A percentile compares a stretch with the other conserved stretches of the same genome.
phyloP scores from a whole-genome alignment of 2,113 vertebrate genomes.

The Scatophagus argus region DNA sequence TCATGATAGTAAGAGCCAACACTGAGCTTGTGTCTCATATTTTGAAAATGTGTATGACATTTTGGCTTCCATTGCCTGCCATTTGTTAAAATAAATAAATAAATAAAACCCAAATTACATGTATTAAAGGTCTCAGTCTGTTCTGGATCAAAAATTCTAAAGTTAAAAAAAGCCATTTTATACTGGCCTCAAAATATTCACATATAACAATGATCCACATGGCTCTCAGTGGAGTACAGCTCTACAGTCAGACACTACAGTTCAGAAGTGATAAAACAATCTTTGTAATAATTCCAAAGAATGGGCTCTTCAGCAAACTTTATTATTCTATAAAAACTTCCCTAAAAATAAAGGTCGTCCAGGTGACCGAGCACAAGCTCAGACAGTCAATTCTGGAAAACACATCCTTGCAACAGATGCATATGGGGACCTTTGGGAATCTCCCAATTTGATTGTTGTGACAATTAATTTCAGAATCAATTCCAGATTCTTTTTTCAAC shows the following conservation, averaged over 20 bases:
- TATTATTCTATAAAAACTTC: not conserved
- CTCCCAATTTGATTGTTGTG: not conserved
- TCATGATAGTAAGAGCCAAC: constrained; percentile 63
- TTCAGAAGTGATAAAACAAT: constrained; percentile 9
- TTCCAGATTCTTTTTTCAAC: not conserved
- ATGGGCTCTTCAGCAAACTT: not conserved
- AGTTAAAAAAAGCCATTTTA: constrained; percentile 5
- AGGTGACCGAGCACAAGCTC: not conserved
- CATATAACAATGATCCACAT: constrained; percentile 1
- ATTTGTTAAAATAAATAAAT: constrained; percentile 1
- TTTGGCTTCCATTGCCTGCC: constrained; percentile 48
- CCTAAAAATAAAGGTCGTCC: not conserved
- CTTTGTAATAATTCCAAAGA: constrained; percentile 14
- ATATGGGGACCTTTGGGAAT: not conserved
- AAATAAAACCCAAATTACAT: constrained; percentile 17
- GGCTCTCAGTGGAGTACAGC: constrained; percentile 1
- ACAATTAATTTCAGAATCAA: not conserved
- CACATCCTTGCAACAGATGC: not conserved
- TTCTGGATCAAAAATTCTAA: constrained; percentile 3
- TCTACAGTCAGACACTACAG: not conserved
- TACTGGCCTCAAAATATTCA: not conserved
- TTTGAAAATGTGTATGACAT: constrained; percentile 53
- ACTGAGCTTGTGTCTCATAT: constrained; percentile 55
- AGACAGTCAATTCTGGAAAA: not conserved
- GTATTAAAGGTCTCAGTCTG: constrained; percentile 25